Conservation (phyloP, 2,797 vertebrate genomes). For the Sphaeramia orbicularis region DNA sequence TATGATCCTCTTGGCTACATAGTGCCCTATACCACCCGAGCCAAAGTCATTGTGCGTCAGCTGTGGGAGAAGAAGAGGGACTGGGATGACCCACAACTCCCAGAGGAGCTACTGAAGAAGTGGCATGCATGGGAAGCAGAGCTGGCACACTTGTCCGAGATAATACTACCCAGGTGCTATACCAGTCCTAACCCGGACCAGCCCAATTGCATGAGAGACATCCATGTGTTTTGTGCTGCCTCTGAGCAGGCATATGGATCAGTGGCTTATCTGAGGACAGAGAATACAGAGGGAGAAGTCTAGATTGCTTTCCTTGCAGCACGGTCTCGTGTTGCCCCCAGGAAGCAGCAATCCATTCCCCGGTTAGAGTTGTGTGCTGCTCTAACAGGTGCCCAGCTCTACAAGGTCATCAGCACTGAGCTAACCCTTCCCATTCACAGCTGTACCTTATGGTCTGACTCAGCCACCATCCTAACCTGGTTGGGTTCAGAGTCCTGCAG, state of each 20-base stretch:
- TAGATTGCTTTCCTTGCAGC: no score
- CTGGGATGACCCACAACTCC: constrained; percentile 23
- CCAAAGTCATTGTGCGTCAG: constrained; percentile 18
- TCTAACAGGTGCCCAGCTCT: constrained; percentile 10
- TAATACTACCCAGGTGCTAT: constrained; percentile 16
- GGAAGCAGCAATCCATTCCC: constrained; percentile 7
- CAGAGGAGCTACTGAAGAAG: not conserved
- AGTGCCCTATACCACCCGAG: constrained; percentile 11
- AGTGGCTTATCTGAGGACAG: not conserved
- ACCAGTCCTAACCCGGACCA: not conserved
- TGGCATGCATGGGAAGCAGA: constrained; percentile 25
- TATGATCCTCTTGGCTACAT: constrained; percentile 34
- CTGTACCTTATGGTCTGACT: no score
- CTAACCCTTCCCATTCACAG: no score
- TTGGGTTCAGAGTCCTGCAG: not conserved
- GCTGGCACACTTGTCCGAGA: not conserved
- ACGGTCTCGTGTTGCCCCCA: not conserved
- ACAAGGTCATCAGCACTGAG: no score
- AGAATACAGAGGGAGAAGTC: no score
- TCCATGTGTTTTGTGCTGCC: constrained; percentile 28
- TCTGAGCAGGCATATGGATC: not conserved
- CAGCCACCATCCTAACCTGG: no score
- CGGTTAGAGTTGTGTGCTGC: constrained; percentile 20
- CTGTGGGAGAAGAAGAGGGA: constrained; percentile 25
- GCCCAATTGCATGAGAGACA: not conserved